Percentiles rank a stretch among this genome's conserved stretches.
These are phyloP conservation scores for Dolichoris vasculosae DNA, from an alignment of 1,140 invertebrate genomes.

Conservation along the genomic window DNA sequence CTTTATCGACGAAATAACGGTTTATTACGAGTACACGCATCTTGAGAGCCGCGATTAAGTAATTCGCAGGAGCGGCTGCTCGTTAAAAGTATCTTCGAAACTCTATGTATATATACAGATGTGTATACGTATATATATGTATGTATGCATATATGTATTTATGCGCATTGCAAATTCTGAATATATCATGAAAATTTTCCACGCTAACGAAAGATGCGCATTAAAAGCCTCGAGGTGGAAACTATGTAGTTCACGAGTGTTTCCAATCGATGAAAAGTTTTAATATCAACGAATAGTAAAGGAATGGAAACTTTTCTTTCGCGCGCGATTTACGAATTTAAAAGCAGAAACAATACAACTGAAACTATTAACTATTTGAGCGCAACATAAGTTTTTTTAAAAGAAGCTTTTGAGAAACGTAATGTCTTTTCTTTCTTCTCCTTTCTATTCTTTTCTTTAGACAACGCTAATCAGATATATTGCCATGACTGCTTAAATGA, in stretches of 20 bases:
- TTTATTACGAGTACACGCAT: not conserved
- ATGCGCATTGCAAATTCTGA: not conserved
- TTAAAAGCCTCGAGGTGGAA: not conserved
- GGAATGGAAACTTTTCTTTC: not conserved
- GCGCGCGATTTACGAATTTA: not conserved
- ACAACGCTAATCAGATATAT: not conserved
- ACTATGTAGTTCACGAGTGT: not conserved
- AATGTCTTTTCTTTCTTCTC: not conserved
- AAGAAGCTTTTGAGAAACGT: not conserved
- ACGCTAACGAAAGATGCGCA: not conserved
- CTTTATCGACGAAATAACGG: slow-evolving; percentile 18
- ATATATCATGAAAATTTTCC: not conserved
- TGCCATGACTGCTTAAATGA: not conserved
- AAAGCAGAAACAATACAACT: not conserved
- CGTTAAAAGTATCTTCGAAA: not conserved
- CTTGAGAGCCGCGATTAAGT: slow-evolving; percentile 17
- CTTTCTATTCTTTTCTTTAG: not conserved
- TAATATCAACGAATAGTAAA: not conserved
- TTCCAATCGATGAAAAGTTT: not conserved
- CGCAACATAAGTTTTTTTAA: not conserved
- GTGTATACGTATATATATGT: not conserved
- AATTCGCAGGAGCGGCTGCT: slow-evolving; percentile 17
- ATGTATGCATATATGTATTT: not conserved
- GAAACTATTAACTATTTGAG: not conserved
- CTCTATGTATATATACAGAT: not conserved